Conservation (phyloP, 2,113 vertebrate species). For the Equus quagga region DNA sequence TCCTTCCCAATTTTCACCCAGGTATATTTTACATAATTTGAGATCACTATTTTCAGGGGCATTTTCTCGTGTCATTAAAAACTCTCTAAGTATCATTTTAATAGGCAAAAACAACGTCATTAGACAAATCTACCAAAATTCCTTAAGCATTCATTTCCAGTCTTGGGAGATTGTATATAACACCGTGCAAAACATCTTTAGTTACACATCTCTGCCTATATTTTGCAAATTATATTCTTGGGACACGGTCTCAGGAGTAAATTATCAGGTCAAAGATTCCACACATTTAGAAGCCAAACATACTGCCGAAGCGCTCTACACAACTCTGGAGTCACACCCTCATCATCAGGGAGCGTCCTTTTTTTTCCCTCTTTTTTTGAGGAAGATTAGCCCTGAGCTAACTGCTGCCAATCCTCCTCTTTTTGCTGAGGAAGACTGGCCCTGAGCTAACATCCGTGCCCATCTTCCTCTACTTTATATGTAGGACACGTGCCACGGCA, state of each 20-base stretch:
- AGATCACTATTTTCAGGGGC: not conserved
- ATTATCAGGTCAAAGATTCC: not conserved
- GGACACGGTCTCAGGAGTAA: not conserved
- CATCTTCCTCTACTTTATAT: too few species aligned
- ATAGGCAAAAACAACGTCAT: not conserved
- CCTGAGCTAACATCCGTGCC: too few species aligned
- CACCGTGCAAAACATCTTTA: not conserved
- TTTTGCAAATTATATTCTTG: not conserved
- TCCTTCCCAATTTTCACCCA: not conserved
- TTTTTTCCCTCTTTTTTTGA: too few species aligned
- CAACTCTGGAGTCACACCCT: not conserved
- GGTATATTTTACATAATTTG: not conserved
- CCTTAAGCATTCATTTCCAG: not conserved
- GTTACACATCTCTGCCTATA: not conserved
- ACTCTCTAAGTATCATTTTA: not conserved
- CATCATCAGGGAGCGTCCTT: not conserved
- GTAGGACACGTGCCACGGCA: too few species aligned
- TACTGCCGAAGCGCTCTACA: not conserved
- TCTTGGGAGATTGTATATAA: not conserved
- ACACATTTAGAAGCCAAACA: not conserved
- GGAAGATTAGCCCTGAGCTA: too few species aligned
- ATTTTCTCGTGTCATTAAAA: not conserved
- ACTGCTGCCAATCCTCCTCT: too few species aligned
- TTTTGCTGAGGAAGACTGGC: too few species aligned
- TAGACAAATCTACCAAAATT: not conserved